Conservation (phyloP, 2,797 vertebrate genomes). For the Manis pentadactyla region DNA sequence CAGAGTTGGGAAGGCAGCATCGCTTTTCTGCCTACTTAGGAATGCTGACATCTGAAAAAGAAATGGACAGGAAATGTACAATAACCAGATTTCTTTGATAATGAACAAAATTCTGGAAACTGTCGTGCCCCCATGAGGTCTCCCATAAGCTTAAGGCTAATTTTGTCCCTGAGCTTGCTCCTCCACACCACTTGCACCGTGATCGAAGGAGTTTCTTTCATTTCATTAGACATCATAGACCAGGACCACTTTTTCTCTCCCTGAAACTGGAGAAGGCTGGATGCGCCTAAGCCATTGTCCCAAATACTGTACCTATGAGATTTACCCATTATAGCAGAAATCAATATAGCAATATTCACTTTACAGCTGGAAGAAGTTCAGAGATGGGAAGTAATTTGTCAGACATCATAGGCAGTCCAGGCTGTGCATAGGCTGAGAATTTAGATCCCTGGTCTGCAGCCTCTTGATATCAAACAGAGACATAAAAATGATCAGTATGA, state of each 20-base stretch:
- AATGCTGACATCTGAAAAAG: constrained; percentile 41
- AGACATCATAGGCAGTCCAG: constrained; percentile 45
- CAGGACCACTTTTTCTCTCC: constrained; percentile 43
- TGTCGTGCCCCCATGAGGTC: background rate
- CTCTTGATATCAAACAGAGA: constrained; percentile 44
- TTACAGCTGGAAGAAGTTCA: constrained; percentile 52
- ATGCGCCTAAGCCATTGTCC: constrained; percentile 26
- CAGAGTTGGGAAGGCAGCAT: background rate
- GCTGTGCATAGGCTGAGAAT: background rate
- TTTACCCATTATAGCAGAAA: constrained; percentile 53
- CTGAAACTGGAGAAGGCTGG: constrained; percentile 30
- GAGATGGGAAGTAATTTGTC: constrained; percentile 63
- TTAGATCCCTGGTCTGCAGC: background rate
- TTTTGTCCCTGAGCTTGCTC: constrained; percentile 25
- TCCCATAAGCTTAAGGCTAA: background rate
- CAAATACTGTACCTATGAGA: background rate
- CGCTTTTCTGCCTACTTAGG: constrained; percentile 51
- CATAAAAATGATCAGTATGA: constrained; percentile 23
- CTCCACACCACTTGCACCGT: background rate
- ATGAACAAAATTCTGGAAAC: constrained; percentile 36
- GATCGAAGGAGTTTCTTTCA: background rate
- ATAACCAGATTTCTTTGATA: constrained; percentile 22
- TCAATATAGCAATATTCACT: constrained; percentile 43
- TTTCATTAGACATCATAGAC: background rate
- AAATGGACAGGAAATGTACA: constrained; percentile 26